These are phyloP conservation scores for Rhinichthys osculus DNA, from an alignment of 2,797 vertebrate genomes.

Conservation along the genomic window DNA sequence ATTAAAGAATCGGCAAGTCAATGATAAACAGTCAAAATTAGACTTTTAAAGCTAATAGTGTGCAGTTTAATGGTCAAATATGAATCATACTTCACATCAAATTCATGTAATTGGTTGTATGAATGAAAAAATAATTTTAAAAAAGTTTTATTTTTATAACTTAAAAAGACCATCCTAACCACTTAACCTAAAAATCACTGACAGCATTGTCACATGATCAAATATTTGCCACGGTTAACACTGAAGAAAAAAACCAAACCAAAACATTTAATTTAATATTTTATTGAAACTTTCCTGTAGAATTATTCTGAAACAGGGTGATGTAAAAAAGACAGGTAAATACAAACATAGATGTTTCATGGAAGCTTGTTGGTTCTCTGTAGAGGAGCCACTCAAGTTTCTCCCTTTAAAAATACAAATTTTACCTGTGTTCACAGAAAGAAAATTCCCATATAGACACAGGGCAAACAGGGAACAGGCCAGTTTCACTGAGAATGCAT, in stretches of 20 bases:
- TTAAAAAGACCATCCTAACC: not conserved
- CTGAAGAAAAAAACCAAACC: not conserved
- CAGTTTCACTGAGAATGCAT: constrained; percentile 17
- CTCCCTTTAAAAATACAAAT: constrained; percentile 42
- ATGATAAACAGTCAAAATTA: not conserved
- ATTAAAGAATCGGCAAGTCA: not conserved
- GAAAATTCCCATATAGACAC: constrained; percentile 7
- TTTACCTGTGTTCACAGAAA: constrained; percentile 42
- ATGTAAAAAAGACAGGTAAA: constrained; percentile 77
- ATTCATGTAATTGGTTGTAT: not conserved
- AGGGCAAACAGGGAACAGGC: constrained; percentile 8
- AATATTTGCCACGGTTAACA: not conserved
- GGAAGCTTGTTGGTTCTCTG: constrained; percentile 42
- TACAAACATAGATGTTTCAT: constrained; percentile 58
- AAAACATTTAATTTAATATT: constrained; percentile 51
- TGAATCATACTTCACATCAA: not conserved
- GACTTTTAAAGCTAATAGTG: not conserved
- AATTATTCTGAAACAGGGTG: constrained; percentile 73
- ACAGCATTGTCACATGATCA: not conserved
- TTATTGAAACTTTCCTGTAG: constrained; percentile 83
- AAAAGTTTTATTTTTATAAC: no score
- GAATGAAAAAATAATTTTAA: not conserved
- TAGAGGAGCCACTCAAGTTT: not conserved
- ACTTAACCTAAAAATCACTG: not conserved
- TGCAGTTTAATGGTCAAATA: not conserved